Evolutionary conservation across 2,113 vertebrate genomes (phyloP).

Genomic region (Anthoscopus minutus): DNA sequence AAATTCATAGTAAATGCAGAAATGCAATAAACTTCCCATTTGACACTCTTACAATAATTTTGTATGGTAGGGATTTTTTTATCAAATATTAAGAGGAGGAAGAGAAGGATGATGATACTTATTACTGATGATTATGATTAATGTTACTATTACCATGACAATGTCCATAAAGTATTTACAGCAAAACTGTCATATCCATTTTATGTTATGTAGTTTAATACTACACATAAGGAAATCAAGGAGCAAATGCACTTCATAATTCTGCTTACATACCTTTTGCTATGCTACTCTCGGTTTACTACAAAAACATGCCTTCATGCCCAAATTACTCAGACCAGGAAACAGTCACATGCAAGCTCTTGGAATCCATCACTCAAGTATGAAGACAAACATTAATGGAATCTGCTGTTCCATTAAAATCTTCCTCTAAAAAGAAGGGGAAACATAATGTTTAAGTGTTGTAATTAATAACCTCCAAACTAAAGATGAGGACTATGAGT

Average conservation of each 20-base stretch:
- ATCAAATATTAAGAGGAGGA: not conserved
- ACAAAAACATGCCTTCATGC: not conserved
- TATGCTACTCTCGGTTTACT: not conserved
- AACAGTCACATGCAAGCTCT: not conserved
- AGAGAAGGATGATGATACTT: not conserved
- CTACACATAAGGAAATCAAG: not conserved
- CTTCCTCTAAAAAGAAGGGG: not conserved
- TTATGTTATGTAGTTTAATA: not conserved
- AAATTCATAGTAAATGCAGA: not conserved
- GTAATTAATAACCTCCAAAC: not conserved
- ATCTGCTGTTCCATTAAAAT: not conserved
- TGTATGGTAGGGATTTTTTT: not conserved
- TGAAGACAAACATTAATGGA: not conserved
- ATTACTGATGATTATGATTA: not conserved
- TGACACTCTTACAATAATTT: not conserved
- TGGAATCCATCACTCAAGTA: not conserved
- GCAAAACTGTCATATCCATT: not conserved
- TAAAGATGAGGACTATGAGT: not conserved
- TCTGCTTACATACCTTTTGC: not conserved
- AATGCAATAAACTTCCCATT: not conserved
- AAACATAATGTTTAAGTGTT: not conserved
- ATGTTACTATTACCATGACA: not conserved
- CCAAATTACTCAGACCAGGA: not conserved
- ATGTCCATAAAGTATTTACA: not conserved
- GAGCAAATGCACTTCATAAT: not conserved